Evolutionary conservation across 2,797 vertebrate species (phyloP).

Genomic region (Lepilemur ruficaudatus): DNA sequence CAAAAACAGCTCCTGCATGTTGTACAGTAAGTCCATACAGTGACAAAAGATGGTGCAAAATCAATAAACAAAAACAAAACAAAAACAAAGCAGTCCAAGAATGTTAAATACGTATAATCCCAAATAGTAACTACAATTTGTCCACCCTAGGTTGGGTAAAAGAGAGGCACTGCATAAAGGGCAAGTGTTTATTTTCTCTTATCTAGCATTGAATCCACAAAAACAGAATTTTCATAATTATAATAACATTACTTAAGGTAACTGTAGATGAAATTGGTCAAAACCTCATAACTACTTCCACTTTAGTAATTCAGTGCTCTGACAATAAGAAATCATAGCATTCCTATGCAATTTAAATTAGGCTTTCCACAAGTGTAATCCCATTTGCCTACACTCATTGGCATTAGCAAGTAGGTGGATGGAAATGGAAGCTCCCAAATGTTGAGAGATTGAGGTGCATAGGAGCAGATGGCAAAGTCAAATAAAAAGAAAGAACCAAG

Average conservation of each 20-base stretch:
- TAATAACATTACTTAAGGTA: conserved; percentile 50
- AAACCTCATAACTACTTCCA: conserved; percentile 53
- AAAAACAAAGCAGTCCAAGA: background rate
- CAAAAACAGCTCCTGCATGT: background rate
- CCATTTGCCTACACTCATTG: background rate
- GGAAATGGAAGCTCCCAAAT: background rate
- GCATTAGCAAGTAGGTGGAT: background rate
- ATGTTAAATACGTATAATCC: background rate
- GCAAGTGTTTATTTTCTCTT: conserved; percentile 24
- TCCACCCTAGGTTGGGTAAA: background rate
- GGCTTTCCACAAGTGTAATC: conserved; percentile 27
- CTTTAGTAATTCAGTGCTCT: conserved; percentile 52
- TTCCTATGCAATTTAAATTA: conserved; percentile 36
- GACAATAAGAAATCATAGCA: conserved; percentile 48
- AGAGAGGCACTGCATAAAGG: background rate
- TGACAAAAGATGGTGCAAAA: background rate
- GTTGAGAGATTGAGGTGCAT: background rate
- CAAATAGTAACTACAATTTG: background rate
- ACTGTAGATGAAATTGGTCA: conserved; percentile 22
- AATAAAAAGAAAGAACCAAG: background rate
- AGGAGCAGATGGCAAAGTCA: background rate
- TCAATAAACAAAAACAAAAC: background rate
- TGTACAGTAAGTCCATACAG: background rate
- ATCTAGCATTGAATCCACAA: background rate
- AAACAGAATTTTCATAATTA: conserved; percentile 40